Evolutionary conservation across 2,113 vertebrate species (phyloP).

Genomic region (Ochotona curzoniae): DNA sequence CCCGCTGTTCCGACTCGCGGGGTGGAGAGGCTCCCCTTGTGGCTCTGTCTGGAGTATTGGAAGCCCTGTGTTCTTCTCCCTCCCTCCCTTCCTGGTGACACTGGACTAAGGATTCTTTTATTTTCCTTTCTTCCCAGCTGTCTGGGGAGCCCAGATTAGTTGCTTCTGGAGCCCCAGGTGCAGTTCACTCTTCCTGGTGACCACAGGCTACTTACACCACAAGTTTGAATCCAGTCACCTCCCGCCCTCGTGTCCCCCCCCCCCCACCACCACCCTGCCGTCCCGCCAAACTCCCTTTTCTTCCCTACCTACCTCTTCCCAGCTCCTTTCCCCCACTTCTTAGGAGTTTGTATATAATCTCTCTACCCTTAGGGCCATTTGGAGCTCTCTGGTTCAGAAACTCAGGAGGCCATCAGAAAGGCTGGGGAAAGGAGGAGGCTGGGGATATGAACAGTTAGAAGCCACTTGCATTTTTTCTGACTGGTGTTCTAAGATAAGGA

Average conservation of each 20-base stretch:
- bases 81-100: constrained; percentile 9
- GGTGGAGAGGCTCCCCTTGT: neutral
- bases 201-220: constrained; percentile 28
- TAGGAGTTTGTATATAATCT: constrained; percentile 56
- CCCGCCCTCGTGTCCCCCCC: too few species aligned
- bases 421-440: neutral
- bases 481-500: constrained; percentile 46
- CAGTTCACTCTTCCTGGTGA: constrained; percentile 43
- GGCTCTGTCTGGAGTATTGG: constrained; percentile 10
- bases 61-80: neutral
- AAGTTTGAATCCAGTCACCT: neutral
- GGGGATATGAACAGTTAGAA: constrained; percentile 22
- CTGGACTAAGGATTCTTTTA: constrained; percentile 19
- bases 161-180: constrained; percentile 20
- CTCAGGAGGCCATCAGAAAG: neutral
- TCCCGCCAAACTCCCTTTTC: neutral
- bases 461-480: constrained; percentile 30
- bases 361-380: constrained; percentile 54
- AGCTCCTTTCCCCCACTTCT: constrained; percentile 7
- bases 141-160: neutral
- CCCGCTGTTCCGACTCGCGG: neutral
- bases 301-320: neutral
- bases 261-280: neutral
- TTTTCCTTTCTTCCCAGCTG: neutral
- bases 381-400: constrained; percentile 64